A percentile compares a stretch with the other conserved stretches of the same genome.
Evolutionary conservation across 23 tunicate species (phyloP).

Genomic region (Styela clava): DNA sequence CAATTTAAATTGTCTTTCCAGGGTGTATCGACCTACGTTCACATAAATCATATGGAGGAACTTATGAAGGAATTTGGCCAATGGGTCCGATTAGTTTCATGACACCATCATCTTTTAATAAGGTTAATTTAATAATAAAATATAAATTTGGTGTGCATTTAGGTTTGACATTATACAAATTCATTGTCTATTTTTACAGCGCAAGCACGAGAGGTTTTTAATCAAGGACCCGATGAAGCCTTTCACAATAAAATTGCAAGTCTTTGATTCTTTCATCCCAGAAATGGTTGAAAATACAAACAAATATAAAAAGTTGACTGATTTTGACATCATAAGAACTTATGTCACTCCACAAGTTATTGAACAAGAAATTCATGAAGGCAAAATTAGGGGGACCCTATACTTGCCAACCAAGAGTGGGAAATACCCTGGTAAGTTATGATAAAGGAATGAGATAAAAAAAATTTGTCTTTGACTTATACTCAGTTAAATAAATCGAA

Average conservation of each 20-base stretch:
- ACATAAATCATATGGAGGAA: not conserved
- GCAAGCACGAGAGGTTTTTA: not conserved
- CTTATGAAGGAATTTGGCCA: not conserved
- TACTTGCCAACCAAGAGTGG: not conserved
- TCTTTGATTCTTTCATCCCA: not conserved
- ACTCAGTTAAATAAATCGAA: too few relatives aligned
- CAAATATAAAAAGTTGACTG: not conserved
- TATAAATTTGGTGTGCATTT: not conserved
- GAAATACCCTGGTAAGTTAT: not conserved
- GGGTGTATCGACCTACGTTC: not conserved
- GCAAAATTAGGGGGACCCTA: not conserved
- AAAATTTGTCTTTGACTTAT: too few relatives aligned
- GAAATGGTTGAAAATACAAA: not conserved
- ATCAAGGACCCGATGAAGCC: conserved; percentile 5
- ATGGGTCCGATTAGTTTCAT: conserved; percentile 4
- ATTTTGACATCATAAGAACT: not conserved
- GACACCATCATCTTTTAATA: not conserved
- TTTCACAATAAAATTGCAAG: not conserved
- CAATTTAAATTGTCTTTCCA: not conserved
- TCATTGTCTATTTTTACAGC: not conserved
- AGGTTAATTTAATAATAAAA: not conserved
- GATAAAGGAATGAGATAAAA: too few relatives aligned
- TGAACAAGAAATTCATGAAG: not conserved
- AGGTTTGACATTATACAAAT: not conserved
- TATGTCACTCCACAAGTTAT: not conserved